Evolutionary conservation across 2,888 invertebrate species (phyloP), one percentile per base, ranked within the genome.

Genomic region (Caenorhabditis imperialis): DNA sequence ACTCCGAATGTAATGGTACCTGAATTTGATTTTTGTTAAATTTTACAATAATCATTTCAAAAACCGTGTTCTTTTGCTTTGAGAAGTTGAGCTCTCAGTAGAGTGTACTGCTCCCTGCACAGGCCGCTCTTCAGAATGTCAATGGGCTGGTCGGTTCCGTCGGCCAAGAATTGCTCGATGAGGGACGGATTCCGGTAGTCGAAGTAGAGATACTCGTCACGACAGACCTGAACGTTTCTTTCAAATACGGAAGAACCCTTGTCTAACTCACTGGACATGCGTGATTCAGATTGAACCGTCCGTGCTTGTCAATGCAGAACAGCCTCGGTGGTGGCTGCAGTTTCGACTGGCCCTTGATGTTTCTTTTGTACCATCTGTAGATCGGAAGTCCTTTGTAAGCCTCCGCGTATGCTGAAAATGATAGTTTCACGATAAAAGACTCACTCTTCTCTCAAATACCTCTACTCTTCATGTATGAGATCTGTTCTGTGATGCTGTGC

Each of bases 151-250:
- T 85, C 82, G 0, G 86, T 86, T 48, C 87, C 86, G 33, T 82
- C 75, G 8, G 76, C 74, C n/a, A 81, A 42, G 51, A 81, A 79
- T 54, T 81, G 81, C 51, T 85, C 79, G 23, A 86, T 82, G 37
- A 86, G 69, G 7, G 72, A 50, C n/a, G 86, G 86, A 65, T 86
- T 86, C 65, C 87, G 75, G 57, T 82, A 87, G 70, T 87, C 86
- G 73, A 87, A 87, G 75, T 85, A 87, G 22, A 87, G 67, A 71
- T 87, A 87, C 61, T 87, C 87, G 70, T 87, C 87, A 7, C 87
- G 82, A 37, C 84, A 86, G 16, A 77, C 57, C 75, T 78, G 38
- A 42, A 54, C 30, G 38, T 20, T 8, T 10, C 10, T 10, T 20
- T 16, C 10, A 23, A 23, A 42, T 25, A 16, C 18, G n/a, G 23